Evolutionary conservation across 2,113 vertebrate species (phyloP).

Genomic region (Micronycteris hirsuta): DNA sequence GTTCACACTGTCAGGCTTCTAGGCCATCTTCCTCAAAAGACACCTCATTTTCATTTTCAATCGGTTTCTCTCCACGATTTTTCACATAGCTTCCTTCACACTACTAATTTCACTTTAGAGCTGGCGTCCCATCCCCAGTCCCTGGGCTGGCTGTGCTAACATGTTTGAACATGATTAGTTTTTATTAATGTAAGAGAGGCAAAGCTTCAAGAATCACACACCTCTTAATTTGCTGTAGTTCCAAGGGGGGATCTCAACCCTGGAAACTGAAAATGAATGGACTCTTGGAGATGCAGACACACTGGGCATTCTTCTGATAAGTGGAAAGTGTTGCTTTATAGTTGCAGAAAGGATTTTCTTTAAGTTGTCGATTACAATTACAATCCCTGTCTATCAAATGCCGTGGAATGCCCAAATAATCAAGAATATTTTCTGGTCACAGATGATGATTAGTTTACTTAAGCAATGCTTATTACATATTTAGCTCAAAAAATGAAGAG

Average conservation of each 20-base stretch:
- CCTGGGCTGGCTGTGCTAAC: constrained; percentile 79
- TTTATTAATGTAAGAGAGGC: constrained; percentile 70
- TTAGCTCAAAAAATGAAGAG: constrained; percentile 5
- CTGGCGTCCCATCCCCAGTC: constrained; percentile 69
- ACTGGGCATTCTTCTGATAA: neutral
- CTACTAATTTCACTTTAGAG: constrained; percentile 80
- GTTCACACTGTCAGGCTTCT: constrained; percentile 57
- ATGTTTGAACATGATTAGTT: constrained; percentile 79
- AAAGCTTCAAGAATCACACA: constrained; percentile 63
- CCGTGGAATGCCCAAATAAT: neutral
- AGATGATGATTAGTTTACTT: constrained; percentile 33
- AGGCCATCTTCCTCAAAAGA: constrained; percentile 60
- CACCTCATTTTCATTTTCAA: constrained; percentile 81
- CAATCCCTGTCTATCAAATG: constrained; percentile 6
- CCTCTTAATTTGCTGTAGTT: constrained; percentile 64
- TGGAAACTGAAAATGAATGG: constrained; percentile 53
- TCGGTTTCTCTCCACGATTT: constrained; percentile 80
- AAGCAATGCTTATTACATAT: neutral
- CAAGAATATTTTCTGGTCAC: neutral
- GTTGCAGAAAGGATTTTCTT: neutral
- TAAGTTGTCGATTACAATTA: neutral
- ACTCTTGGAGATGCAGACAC: neutral
- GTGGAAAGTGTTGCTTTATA: neutral
- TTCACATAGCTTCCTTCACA: constrained; percentile 76
- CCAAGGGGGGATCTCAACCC: constrained; percentile 25